Conservation (phyloP, 1,140 invertebrate genomes). For the Sycobia sp. region DNA sequence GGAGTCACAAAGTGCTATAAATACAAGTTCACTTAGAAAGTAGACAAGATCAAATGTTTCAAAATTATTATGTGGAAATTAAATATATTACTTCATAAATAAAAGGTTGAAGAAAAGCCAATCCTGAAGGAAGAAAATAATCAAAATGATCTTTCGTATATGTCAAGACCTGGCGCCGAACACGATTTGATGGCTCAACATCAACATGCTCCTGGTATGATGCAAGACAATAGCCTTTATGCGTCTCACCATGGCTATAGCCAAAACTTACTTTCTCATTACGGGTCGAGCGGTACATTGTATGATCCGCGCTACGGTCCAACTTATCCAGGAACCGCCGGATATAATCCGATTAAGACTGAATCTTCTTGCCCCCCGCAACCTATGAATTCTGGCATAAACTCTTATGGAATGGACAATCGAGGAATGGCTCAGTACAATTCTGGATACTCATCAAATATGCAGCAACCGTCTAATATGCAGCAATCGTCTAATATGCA, state of each 20-base stretch:
- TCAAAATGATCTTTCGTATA: conserved; percentile 45
- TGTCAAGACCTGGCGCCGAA: conserved; percentile 37
- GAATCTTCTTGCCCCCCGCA: conserved; percentile 19
- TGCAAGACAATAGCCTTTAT: conserved; percentile 42
- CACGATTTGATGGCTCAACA: conserved; percentile 13
- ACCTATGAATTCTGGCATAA: conserved; percentile 19
- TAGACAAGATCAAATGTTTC: too few relatives aligned
- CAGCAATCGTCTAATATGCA: conserved; percentile 17
- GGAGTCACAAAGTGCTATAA: too few relatives aligned
- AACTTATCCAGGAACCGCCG: neutral
- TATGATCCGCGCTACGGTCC: conserved; percentile 24
- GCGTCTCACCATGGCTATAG: conserved; percentile 45
- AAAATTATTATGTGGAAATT: too few relatives aligned
- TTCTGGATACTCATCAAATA: conserved; percentile 9
- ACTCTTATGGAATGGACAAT: conserved; percentile 36
- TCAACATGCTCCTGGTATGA: conserved; percentile 41
- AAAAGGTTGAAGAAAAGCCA: conserved; percentile 52
- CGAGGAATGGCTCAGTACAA: conserved; percentile 25
- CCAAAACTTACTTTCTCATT: conserved; percentile 42
- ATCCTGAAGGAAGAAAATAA: conserved; percentile 37
- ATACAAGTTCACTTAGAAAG: too few relatives aligned
- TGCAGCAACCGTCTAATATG: neutral
- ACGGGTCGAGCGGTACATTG: conserved; percentile 36
- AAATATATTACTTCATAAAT: too few relatives aligned
- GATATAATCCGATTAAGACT: conserved; percentile 19